Base-by-base conservation (phyloP, 2,888 invertebrate species). In the Norana najaformis region DNA sequence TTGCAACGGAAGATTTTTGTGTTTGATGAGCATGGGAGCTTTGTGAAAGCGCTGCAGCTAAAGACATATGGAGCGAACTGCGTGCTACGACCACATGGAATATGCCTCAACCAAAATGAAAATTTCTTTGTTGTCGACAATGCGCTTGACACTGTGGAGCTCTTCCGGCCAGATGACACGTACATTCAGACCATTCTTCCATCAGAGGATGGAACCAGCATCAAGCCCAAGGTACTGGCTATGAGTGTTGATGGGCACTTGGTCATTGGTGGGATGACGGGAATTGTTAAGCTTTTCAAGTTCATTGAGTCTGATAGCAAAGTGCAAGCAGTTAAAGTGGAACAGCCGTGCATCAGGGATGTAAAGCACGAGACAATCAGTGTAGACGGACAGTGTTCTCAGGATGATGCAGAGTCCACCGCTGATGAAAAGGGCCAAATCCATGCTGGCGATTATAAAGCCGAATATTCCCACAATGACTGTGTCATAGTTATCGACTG, bases 121-220 rank as follows among this genome's bases (percentile, higher is more conserved):
- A 47, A 88, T 18, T 47, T 88, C 34, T 47, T 88, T 88, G 88
- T 88, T 34, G 88, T 88, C 38, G 88, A 88, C 88, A 88, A 39
- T 39, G 39, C 41, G 41, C 41, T 88, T 38, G 39, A 88, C 34
- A 88, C 39, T 30, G 37, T 88, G 34, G 88, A 88, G 88, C 34
- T 88, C 8, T 88, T 88, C 37, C 36, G 47, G 37, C 88, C 88
- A 18, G 18, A 39, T 34, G 41, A 41, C 41, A 30, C 34, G 20
- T 47, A 88, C 47, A 18, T 88, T n/a, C 88, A 88, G 88, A 88
- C 88, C 18, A 39, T 88, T 14, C 39, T 88, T 6, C 34, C 34
- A 35, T n/a, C 88, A 16, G 47, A 47, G 88, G 88, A 88, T 20
- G 88, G 88, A 37, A 36, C n/a, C 85, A 85, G 37, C 23, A 88